A percentile compares a stretch with the other conserved stretches of the same genome.
Evolutionary conservation across 2,888 invertebrate species (phyloP).

Genomic region (Neria commutata): DNA sequence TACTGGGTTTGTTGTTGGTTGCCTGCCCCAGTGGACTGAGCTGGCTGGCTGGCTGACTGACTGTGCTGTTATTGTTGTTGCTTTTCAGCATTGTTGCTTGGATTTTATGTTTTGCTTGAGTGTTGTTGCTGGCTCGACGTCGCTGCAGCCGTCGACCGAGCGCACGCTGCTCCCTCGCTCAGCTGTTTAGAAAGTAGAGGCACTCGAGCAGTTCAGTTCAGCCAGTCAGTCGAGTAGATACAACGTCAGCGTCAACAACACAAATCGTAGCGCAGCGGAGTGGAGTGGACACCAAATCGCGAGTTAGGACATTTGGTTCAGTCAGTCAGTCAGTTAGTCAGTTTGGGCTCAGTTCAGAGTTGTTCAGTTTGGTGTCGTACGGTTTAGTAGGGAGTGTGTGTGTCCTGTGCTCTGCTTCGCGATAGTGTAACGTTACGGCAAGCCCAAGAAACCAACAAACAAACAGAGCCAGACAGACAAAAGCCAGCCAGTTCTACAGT

Average conservation of each 20-base stretch:
- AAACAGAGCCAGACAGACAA: slow-evolving; percentile 1
- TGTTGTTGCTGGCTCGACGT: background rate
- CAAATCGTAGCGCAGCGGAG: background rate
- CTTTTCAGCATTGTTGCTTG: background rate
- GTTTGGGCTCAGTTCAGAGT: slow-evolving; percentile 3
- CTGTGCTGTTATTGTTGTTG: background rate
- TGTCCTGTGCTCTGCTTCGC: background rate
- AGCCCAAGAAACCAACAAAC: background rate
- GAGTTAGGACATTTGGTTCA: too few relatives aligned
- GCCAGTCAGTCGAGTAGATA: slow-evolving; percentile 29
- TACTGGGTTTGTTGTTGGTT: background rate
- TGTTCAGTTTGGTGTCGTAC: too few relatives aligned
- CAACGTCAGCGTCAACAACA: slow-evolving; percentile 27
- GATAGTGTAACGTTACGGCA: background rate
- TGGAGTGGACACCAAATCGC: background rate
- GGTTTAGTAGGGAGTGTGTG: slow-evolving; percentile 3
- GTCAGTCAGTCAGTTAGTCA: too few relatives aligned
- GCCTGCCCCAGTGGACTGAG: background rate
- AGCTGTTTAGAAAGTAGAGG: slow-evolving; percentile 42
- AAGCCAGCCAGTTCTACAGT: slow-evolving; percentile 3
- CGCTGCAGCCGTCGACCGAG: slow-evolving; percentile 10
- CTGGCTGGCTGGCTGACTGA: background rate
- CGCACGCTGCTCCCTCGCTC: slow-evolving; percentile 27
- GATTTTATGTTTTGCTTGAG: background rate
- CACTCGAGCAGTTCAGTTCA: slow-evolving; percentile 15